Base-by-base conservation (phyloP, 1,140 invertebrate species). In the Ceratina australensis region DNA sequence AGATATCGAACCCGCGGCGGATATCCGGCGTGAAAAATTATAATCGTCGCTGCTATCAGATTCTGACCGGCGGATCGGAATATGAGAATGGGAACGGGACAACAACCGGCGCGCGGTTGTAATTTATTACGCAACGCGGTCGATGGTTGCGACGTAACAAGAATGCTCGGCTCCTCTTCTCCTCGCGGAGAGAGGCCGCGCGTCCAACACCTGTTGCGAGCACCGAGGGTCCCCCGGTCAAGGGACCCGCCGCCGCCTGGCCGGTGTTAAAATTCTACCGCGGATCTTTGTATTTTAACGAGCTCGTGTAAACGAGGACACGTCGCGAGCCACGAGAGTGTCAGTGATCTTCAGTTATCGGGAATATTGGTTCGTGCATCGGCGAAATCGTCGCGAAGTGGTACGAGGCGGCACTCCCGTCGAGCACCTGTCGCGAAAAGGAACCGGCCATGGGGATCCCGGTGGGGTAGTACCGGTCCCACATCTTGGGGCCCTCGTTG, bases 151-250 rank as follows among this genome's bases (percentile, higher is more conserved):
- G n/a, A 18, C 33, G 33, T 42, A 42, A 42, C 33, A 72, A 59
- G 67, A 79, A 81, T 75, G 57, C 22, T 15, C 49, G 75, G 33
- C 33, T 42, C 33, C 10, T 10, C 33, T 42, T 7, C n/a, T n/a
- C 24, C 49, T 64, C 75, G 33, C 20, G 47, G n/a, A 47, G 67
- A 61, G 47, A 71, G 75, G 76, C 80, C 81, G 74, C 74, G 52
- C 64, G 66, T 87, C 69, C 54, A 75, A 63, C 87, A 88, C 76
- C 86, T 88, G 87, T 87, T 85, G 85, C 57, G 50, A 64, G 52
- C n/a, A n/a, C 61, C 5, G 28, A 42, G 33, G 33, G 81, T 81
- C 81, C 77, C 64, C 68, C 52, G 56, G 18, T 72, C 67, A 56
- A 20, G 20, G 4, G 18, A 26, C 15, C n/a, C n/a, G n/a, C n/a